These are phyloP conservation scores for Tursiops truncatus DNA, from an alignment of 2,113 vertebrate genomes.

Conservation along the genomic window DNA sequence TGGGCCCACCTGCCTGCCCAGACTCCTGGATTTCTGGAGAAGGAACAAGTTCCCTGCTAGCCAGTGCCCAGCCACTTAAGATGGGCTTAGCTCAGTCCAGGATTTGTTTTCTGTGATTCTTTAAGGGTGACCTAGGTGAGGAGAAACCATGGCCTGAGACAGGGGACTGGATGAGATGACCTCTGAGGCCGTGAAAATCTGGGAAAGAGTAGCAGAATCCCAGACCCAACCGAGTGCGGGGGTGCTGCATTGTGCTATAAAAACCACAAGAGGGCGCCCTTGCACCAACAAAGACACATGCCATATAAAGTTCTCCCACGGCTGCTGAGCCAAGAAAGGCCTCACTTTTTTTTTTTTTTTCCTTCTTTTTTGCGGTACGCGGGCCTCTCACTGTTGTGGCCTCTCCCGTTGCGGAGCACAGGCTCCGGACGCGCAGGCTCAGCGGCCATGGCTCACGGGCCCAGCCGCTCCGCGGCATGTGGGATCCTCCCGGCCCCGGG, in stretches of 20 bases:
- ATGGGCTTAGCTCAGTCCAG: neutral
- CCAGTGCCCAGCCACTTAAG: neutral
- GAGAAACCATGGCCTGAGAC: neutral
- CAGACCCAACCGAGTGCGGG: too few relatives aligned
- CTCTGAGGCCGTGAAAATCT: too few relatives aligned
- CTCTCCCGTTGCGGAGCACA: too few relatives aligned
- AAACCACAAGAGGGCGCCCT: constrained; percentile 77
- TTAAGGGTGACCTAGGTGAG: neutral
- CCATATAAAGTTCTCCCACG: fast-evolving
- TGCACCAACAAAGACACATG: constrained; percentile 49
- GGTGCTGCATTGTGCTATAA: fast-evolving
- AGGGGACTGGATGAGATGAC: neutral
- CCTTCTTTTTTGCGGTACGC: too few relatives aligned
- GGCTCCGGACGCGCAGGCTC: too few relatives aligned
- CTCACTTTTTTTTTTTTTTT: neutral
- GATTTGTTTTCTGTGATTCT: neutral
- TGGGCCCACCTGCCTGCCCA: neutral
- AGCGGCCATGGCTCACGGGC: too few relatives aligned
- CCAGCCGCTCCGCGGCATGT: too few relatives aligned
- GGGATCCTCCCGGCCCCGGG: too few relatives aligned
- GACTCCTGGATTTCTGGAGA: neutral
- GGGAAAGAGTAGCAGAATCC: neutral
- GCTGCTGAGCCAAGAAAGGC: neutral
- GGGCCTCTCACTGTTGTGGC: too few relatives aligned
- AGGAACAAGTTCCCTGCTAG: too few relatives aligned